phyloP scores from a whole-genome alignment of 2,113 vertebrate genomes.

The Salvelinus fontinalis region DNA sequence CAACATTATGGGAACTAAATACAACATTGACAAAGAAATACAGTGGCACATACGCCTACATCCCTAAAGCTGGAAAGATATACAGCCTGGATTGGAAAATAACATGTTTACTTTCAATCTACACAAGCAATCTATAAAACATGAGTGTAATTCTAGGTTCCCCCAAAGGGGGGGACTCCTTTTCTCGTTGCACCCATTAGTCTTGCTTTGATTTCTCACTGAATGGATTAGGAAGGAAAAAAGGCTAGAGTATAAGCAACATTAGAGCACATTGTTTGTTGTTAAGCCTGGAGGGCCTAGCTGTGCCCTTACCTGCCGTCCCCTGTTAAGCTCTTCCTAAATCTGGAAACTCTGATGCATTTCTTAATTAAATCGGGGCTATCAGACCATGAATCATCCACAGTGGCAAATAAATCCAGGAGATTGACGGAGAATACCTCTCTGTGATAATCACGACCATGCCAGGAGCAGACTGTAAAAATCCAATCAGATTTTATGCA shows the following conservation, averaged over 20 bases:
- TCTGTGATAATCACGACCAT: constrained; percentile 1
- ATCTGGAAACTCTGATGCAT: constrained; percentile 17
- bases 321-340: constrained; percentile 13
- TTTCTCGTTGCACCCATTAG: neutral
- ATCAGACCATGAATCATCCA: constrained; percentile 30
- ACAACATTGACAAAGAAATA: neutral
- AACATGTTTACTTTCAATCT: neutral
- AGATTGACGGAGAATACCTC: neutral
- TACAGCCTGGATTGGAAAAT: neutral
- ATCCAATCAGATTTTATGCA: constrained; percentile 39
- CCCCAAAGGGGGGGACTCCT: neutral
- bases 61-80: neutral
- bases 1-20: neutral
- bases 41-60: neutral
- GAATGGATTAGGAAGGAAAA: neutral
- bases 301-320: constrained; percentile 28
- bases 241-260: neutral
- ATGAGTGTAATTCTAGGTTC: neutral
- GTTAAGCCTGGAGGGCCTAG: neutral
- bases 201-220: neutral
- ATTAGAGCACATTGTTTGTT: neutral
- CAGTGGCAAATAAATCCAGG: constrained; percentile 21
- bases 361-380: constrained; percentile 33
- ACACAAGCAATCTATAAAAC: neutral
- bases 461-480: constrained; percentile 33